Evolutionary conservation across 2,888 invertebrate genomes (phyloP), one percentile per base, ranked within the genome.

Genomic region (Hoplodrina ambigua): DNA sequence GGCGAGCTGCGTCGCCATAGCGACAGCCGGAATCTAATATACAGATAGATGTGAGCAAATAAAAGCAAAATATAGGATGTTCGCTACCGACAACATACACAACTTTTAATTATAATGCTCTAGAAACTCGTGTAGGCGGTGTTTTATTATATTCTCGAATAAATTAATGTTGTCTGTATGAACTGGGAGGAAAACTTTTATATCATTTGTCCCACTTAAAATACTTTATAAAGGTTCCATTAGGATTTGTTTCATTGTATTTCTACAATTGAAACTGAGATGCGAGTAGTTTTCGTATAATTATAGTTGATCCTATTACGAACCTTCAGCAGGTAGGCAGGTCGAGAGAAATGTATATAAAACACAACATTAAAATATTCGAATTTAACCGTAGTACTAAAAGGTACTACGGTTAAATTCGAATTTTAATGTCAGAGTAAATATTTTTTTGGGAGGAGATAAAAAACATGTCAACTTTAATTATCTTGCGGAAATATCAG

Each of bases 1-100:
- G 91, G 88, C 88, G 90, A 89, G 90, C 91, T 88, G 82, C 90
- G 94, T 94, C 87, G 88, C 88, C 91, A 94, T 93, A 88, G 89
- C 87, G 89, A 94, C 94, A 89, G 87, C 89, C 89, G 86, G 89
- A 87, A 88, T 90, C 88, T 88, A 88, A 91, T 90, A 90, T 88
- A 86, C 77, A 83, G 72, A 79, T 78, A 88, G 86, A 87, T 80
- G 85, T 72, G 82, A 84, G 80, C 86, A 89, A 91, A 91, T 90
- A 90, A 88, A 88, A 90, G 85, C 82, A 85, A 88, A 83, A 87
- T 84, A 86, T 81, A 83, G 75, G 81, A 82, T 78, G 83, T 70
- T 82, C 78, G 68, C 73, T 82, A 67, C 63, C 70, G 65, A 82
- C 68, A 55, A 78, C 81, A 67, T 69, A 68, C 20, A 72, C 63